phyloP scores from a whole-genome alignment of 2,113 vertebrate genomes.

The Entosphenus tridentatus region DNA sequence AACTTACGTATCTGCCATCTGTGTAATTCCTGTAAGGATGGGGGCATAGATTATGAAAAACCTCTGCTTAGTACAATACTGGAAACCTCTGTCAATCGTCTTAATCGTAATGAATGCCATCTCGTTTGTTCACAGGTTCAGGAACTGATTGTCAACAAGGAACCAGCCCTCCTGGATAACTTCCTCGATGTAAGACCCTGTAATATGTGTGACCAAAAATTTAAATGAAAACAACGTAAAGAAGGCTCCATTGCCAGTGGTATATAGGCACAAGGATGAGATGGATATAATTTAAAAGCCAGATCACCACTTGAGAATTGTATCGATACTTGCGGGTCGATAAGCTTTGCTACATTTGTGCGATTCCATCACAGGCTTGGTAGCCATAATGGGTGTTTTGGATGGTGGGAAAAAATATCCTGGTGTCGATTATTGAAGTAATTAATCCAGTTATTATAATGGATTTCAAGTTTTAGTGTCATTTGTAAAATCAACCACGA shows the following conservation, averaged over 20 bases:
- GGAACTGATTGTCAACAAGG: conserved; percentile 75
- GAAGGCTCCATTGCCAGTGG: accelerated
- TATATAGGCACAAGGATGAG: not conserved
- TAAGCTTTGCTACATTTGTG: no score
- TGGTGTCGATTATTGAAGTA: no score
- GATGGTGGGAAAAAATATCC: no score
- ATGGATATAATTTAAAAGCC: not conserved
- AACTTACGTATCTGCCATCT: not conserved
- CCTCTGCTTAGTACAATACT: no score
- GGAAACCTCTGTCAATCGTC: not conserved
- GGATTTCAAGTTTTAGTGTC: not conserved
- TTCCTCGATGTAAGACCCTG: conserved; percentile 57
- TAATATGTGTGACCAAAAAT: no score
- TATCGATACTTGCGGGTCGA: no score
- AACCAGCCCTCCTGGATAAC: conserved; percentile 64
- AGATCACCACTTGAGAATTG: not conserved
- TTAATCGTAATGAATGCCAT: not conserved
- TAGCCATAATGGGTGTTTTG: no score
- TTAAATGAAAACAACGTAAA: not conserved
- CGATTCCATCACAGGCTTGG: no score
- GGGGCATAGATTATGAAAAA: no score
- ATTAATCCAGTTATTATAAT: no score
- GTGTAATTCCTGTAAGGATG: not conserved
- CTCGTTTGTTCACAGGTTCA: conserved; percentile 32
- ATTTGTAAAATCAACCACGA: not conserved